These are phyloP conservation scores for Salvator merianae DNA, from an alignment of 2,113 vertebrate genomes.

Conservation along the genomic window DNA sequence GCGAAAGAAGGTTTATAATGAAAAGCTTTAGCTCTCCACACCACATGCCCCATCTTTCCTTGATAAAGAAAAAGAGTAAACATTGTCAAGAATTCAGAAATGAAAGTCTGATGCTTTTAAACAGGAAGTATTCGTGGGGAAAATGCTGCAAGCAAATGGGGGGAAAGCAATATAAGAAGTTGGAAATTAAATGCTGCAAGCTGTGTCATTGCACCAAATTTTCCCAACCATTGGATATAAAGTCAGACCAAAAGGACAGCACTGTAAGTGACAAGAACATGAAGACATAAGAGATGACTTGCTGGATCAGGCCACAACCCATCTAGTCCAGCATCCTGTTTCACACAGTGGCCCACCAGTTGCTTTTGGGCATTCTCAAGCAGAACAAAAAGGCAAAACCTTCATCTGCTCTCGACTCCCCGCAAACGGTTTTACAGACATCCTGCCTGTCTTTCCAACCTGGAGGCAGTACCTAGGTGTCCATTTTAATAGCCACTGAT, in stretches of 20 bases:
- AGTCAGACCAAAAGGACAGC: fast-evolving
- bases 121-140: not conserved
- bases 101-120: not conserved
- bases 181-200: not conserved
- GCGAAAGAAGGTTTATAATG: not conserved
- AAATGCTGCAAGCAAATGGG: fast-evolving
- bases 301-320: no score
- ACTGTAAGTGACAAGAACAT: not conserved
- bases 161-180: not conserved
- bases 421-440: no score
- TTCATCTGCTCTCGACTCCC: no score
- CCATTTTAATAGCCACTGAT: no score
- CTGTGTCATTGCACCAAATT: not conserved
- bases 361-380: no score
- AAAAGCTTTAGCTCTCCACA: not conserved
- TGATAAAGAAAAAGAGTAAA: constrained; percentile 3
- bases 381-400: no score
- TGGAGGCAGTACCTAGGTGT: no score
- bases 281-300: no score
- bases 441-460: no score
- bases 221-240: fast-evolving
- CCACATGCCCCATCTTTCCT: fast-evolving
- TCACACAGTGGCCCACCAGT: no score
- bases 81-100: not conserved
- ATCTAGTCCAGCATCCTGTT: no score